A percentile compares a stretch with the other conserved stretches of the same genome.
Evolutionary conservation across 1,140 invertebrate species (phyloP).

Genomic region (Conus ventricosus): DNA sequence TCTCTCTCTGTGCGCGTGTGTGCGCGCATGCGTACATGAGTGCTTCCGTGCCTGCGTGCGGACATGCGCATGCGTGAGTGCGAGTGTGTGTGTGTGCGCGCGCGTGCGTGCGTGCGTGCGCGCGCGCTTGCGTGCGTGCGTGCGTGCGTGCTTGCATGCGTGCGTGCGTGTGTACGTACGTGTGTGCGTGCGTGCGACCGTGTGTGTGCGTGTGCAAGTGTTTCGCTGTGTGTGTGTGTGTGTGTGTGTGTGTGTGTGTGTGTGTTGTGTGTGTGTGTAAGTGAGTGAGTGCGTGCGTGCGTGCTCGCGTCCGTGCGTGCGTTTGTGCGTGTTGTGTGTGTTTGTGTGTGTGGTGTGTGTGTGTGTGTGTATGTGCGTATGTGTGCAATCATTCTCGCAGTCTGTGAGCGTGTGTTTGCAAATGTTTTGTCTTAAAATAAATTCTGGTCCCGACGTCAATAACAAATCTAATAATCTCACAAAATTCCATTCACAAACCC

Average conservation of each 20-base stretch:
- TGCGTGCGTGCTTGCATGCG: not conserved
- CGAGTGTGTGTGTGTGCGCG: not conserved
- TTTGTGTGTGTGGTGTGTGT: not conserved
- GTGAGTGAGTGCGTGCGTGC: slow-evolving; percentile 1
- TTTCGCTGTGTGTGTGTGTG: not conserved
- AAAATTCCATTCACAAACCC: no score
- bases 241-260: slow-evolving; percentile 1
- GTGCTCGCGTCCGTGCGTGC: not conserved
- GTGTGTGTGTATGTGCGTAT: no score
- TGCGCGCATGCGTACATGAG: not conserved
- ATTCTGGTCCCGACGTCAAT: no score
- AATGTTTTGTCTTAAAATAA: no score
- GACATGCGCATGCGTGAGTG: not conserved
- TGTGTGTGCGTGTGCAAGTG: not conserved
- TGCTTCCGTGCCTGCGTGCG: no score
- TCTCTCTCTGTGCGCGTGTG: not conserved
- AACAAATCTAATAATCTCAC: no score
- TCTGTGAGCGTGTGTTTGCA: no score
- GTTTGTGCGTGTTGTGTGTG: not conserved
- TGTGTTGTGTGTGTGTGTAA: slow-evolving; percentile 18
- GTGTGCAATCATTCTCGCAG: no score
- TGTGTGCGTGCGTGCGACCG: not conserved
- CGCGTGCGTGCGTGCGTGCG: not conserved
- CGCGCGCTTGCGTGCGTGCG: not conserved
- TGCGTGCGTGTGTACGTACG: not conserved